Evolutionary conservation across 2,113 vertebrate species (phyloP).

Genomic region (Rhinoderma darwinii): DNA sequence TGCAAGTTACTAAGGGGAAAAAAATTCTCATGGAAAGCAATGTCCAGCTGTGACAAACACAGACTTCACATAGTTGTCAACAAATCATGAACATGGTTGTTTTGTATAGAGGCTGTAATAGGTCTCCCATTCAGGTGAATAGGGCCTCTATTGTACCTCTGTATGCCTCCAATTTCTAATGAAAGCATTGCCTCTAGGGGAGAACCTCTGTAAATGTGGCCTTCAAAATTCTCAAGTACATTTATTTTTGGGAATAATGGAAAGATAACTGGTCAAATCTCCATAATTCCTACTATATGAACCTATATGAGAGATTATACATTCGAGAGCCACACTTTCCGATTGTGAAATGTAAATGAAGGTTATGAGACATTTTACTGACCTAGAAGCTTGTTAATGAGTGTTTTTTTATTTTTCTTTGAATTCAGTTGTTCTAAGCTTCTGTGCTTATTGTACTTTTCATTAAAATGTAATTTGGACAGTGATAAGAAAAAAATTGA

Average conservation of each 20-base stretch:
- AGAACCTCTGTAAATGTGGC: too few relatives aligned
- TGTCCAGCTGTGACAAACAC: too few relatives aligned
- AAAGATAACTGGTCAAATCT: not conserved
- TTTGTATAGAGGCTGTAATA: too few relatives aligned
- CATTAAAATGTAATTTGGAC: not conserved
- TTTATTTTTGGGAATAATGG: not conserved
- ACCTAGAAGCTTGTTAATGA: not conserved
- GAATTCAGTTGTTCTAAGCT: not conserved
- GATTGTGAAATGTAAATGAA: not conserved
- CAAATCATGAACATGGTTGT: too few relatives aligned
- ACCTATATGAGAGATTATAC: not conserved
- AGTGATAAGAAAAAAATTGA: not conserved
- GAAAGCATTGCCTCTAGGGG: too few relatives aligned
- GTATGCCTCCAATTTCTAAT: too few relatives aligned
- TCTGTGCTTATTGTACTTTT: not conserved
- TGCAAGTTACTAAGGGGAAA: too few relatives aligned
- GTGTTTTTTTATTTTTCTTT: not conserved
- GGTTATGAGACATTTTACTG: not conserved
- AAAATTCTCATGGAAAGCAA: too few relatives aligned
- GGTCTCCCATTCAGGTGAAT: too few relatives aligned
- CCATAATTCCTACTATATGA: not conserved
- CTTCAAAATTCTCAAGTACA: not conserved
- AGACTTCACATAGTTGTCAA: too few relatives aligned
- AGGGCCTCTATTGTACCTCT: too few relatives aligned
- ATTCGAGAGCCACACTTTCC: not conserved